Evolutionary conservation across 2,113 vertebrate species (phyloP), one percentile per base, ranked within the genome.

Genomic region (Apodemus sylvaticus): DNA sequence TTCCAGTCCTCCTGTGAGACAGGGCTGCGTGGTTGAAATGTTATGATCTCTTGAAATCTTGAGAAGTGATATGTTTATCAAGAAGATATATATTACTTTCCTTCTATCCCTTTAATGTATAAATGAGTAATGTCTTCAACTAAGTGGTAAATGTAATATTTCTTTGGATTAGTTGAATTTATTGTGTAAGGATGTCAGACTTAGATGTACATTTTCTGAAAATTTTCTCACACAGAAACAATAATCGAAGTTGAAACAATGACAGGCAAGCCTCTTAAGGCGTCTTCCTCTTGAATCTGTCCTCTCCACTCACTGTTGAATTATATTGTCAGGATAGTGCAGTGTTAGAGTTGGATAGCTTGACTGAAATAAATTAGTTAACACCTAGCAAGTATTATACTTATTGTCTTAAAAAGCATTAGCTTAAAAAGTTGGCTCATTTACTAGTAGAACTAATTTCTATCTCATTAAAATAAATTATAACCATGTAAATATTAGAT

Each of bases 281-380:
- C 77, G 16, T 4, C 29, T 85, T 93, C 6, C 48, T 87, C n/a
- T 83, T 93, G 19, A 36, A 7, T 89, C 73, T 89, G 3, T 93
- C 13, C 79, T 39, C 79, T 60, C 7, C 36, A 81, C 53, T n/a
- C 78, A 81, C 53, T n/a, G 34, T 81, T 81, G 36, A 34, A n/a
- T n/a, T 58, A 55, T n/a, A 26, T 58, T 58, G 53, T 58, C 36
- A 58, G 53, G 53, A 10, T 36, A 39, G 12, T 60, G 79, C 39
- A 78, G 2, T 89, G 76, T 71, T 96, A 26, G 58, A 6, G 36
- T 97, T 97, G 36, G 73, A 19, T 29, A 73, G 55, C 78, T 89
- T 76, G 20, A 81, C 51, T 91, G 22, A 45, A 94, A 95, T 95
- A 94, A 91, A 29, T 92, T n/a, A 94, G 36, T 95, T 88, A 64